Evolutionary conservation across 2,888 invertebrate species (phyloP).

Genomic region (Tineola bisselliella): DNA sequence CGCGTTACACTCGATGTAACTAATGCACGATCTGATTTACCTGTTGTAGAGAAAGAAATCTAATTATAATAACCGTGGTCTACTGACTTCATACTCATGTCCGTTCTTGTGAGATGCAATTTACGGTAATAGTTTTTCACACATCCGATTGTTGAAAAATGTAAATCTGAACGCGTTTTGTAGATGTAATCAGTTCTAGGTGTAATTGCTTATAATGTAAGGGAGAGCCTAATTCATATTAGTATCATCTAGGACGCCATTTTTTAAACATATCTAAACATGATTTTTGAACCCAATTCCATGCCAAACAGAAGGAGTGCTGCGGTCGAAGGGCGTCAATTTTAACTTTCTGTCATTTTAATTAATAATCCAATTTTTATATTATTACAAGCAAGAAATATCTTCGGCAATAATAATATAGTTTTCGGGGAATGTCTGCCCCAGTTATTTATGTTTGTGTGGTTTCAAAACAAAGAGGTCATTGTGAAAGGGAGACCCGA

Average conservation of each 20-base stretch:
- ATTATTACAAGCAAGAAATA: too few species aligned
- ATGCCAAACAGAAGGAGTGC: too few species aligned
- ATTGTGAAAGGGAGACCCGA: conserved; percentile 14
- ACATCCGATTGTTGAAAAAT: background rate
- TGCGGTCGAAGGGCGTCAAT: too few species aligned
- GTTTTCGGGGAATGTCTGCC: background rate
- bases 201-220: too few species aligned
- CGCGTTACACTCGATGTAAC: background rate
- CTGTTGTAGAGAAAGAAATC: background rate
- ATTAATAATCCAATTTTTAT: background rate
- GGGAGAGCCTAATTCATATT: too few species aligned
- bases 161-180: too few species aligned
- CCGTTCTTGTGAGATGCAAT: background rate
- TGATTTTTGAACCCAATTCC: too few species aligned
- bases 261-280: too few species aligned
- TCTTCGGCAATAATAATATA: too few species aligned
- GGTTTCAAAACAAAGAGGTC: background rate
- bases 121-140: background rate
- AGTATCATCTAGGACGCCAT: too few species aligned
- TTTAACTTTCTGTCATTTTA: too few species aligned
- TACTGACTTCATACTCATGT: background rate
- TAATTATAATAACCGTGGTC: background rate
- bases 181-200: too few species aligned
- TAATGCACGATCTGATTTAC: background rate
- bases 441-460: background rate